A percentile compares a stretch with the other conserved stretches of the same genome.
These are phyloP conservation scores for Drosophila rubida DNA, from an alignment of 2,888 invertebrate species.

Conservation along the genomic window DNA sequence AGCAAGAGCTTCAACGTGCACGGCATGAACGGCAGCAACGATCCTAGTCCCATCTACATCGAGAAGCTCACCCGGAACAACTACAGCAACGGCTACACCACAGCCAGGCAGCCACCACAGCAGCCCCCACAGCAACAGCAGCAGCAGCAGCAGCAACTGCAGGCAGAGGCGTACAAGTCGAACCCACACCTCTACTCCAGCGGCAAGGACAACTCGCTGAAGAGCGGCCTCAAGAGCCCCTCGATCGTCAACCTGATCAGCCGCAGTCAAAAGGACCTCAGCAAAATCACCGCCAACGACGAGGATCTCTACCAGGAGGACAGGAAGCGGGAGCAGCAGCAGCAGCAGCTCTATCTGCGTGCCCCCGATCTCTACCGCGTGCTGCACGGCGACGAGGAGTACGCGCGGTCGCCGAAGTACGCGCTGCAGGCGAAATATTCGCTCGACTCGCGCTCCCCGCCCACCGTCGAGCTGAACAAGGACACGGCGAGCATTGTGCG, in stretches of 20 bases:
- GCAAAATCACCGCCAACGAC: constrained; percentile 86
- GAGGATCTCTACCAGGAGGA: constrained; percentile 81
- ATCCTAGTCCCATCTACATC: constrained; percentile 85
- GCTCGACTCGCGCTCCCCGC: constrained; percentile 83
- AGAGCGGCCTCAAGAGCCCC: constrained; percentile 89
- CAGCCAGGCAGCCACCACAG: background rate
- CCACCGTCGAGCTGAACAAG: constrained; percentile 83
- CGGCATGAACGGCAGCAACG: constrained; percentile 86
- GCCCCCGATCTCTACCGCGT: constrained; percentile 91
- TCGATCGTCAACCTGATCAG: constrained; percentile 94
- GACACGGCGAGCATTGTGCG: constrained; percentile 86
- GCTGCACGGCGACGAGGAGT: constrained; percentile 88
- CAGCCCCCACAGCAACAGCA: background rate
- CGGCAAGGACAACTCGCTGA: constrained; percentile 79
- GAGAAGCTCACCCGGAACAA: constrained; percentile 83
- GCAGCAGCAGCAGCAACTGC: constrained; percentile 12
- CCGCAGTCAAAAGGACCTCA: constrained; percentile 92
- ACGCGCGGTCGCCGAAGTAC: constrained; percentile 55
- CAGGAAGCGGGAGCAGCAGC: constrained; percentile 85
- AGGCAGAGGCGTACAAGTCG: constrained; percentile 88
- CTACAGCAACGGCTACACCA: constrained; percentile 62
- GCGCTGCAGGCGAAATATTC: constrained; percentile 79
- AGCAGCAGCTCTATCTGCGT: constrained; percentile 87
- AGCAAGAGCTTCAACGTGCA: constrained; percentile 95
- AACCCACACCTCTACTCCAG: constrained; percentile 89